phyloP scores from a whole-genome alignment of 2,888 invertebrate species.

The Nephrotoma guestfalica region DNA sequence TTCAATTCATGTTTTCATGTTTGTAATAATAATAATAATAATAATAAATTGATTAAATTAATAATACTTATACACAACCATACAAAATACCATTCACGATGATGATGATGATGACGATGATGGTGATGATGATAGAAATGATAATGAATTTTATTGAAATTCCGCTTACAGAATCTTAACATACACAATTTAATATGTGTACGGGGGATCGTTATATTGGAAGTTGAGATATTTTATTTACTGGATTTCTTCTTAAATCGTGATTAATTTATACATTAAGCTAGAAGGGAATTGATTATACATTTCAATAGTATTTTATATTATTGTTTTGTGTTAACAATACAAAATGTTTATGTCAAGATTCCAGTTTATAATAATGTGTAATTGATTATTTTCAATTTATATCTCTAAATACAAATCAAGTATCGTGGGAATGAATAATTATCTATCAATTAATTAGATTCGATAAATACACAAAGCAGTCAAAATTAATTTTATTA shows the following conservation, averaged over 20 bases:
- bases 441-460: background rate
- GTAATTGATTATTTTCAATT: background rate
- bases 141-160: background rate
- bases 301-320: background rate
- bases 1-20: background rate
- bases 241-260: background rate
- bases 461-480: background rate
- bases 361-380: background rate
- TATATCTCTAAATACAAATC: background rate
- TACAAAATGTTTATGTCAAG: background rate
- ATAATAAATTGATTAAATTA: background rate
- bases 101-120: background rate
- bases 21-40: background rate
- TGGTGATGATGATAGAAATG: background rate
- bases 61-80: background rate
- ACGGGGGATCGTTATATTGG: background rate
- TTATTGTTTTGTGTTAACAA: background rate
- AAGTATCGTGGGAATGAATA: background rate
- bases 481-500: background rate
- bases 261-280: background rate
- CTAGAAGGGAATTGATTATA: background rate
- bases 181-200: background rate
- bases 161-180: background rate
- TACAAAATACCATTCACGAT: background rate
- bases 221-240: background rate